Conservation (phyloP, 2,113 vertebrate genomes). For the Carassius carassius region DNA sequence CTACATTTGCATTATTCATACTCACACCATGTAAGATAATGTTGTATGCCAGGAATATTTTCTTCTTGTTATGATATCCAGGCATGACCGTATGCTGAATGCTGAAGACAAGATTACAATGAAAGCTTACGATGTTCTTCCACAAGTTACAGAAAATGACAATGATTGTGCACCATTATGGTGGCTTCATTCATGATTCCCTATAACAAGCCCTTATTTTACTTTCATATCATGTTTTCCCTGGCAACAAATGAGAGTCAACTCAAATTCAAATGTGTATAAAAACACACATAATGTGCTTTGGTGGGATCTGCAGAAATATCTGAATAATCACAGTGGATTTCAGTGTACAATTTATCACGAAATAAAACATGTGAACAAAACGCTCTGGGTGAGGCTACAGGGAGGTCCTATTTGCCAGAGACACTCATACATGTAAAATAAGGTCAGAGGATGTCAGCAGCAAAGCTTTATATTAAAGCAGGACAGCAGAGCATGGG, state of each 20-base stretch:
- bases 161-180: neutral
- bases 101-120: neutral
- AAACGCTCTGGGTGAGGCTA: neutral
- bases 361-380: neutral
- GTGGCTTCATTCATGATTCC: neutral
- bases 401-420: slow-evolving; percentile 14
- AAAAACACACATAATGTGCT: slow-evolving; percentile 1
- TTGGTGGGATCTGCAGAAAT: neutral
- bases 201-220: neutral
- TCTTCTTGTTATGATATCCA: slow-evolving; percentile 7
- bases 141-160: slow-evolving; percentile 8
- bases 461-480: slow-evolving; percentile 27
- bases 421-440: slow-evolving; percentile 17
- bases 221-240: slow-evolving; percentile 24
- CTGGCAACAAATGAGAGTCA: neutral
- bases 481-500: neutral
- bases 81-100: neutral
- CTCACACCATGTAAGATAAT: neutral
- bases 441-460: slow-evolving; percentile 36
- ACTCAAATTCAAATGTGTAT: neutral
- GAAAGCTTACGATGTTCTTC: neutral
- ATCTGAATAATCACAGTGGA: neutral
- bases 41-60: neutral
- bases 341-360: neutral
- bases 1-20: slow-evolving; percentile 1